Evolutionary conservation across 1,140 invertebrate genomes (phyloP), one percentile per base, ranked within the genome.

Genomic region (Cydia fagiglandana): DNA sequence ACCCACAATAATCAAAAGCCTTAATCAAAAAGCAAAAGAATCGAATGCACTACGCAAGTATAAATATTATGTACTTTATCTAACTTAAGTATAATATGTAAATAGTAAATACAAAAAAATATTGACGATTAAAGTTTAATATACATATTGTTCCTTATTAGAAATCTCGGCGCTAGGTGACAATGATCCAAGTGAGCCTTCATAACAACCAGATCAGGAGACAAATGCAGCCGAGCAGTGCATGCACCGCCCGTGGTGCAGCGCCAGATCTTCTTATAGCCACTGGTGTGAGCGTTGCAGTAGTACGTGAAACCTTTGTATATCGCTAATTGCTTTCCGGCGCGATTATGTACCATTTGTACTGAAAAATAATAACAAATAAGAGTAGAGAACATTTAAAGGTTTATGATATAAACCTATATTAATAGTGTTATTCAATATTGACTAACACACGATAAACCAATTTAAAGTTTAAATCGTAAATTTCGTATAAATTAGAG

Each of bases 51-150:
- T 30, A 24, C 1, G 24, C 2, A 24, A 24, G 24, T 24, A 24
- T 24, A 24, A n/a, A n/a, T n/a, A n/a, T n/a, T n/a, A n/a, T n/a
- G n/a, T n/a, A n/a, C n/a, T n/a, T n/a, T 24, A 24, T 24, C 24
- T 2, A 24, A 24, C 24, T 24, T 24, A 24, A 24, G 24, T 24
- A 24, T 24, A 24, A 24, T 24, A 24, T 24, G 24, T 24, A 24
- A 1, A 24, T 24, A 24, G 24, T 24, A 24, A 50, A 50, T 50
- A 50, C 47, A 15, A 15, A 41, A 41, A 41, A 41, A 9, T 38
- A 38, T 84, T 17, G 24, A 24, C 6, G 5, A 73, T 73, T 73
- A 73, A 0, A 73, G 10, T 45, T 73, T 73, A 17, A 73, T 73
- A 47, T 41, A 73, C 28, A 73, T 24, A 24, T 45, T 45, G 41